These are phyloP conservation scores for Diadromus collaris DNA, from an alignment of 2,888 invertebrate species.

Conservation along the genomic window DNA sequence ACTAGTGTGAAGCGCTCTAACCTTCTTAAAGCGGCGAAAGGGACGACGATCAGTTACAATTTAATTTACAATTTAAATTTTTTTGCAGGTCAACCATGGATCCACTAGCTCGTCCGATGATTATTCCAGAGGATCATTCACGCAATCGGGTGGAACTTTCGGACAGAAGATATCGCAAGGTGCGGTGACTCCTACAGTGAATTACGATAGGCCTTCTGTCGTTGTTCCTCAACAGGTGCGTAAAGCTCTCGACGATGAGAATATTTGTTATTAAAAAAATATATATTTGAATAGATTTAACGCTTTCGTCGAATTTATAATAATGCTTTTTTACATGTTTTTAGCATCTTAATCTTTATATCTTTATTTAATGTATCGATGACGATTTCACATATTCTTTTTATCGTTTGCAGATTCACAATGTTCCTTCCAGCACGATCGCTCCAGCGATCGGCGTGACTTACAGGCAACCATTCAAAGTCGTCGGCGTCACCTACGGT, in stretches of 20 bases:
- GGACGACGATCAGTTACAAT: background rate
- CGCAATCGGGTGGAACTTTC: conserved; percentile 62
- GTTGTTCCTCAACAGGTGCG: conserved; percentile 41
- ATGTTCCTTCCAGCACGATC: conserved; percentile 65
- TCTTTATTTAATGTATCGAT: background rate
- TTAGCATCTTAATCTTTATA: too few species aligned
- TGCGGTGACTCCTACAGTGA: conserved; percentile 28
- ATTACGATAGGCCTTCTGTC: conserved; percentile 25
- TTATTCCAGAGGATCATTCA: conserved; percentile 58
- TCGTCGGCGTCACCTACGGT: conserved; percentile 60
- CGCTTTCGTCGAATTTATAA: too few species aligned
- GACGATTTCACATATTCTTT: background rate
- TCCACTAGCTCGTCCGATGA: conserved; percentile 58
- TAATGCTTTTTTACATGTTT: too few species aligned
- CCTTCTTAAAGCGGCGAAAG: background rate
- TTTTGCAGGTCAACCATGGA: conserved; percentile 49
- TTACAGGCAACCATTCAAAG: conserved; percentile 68
- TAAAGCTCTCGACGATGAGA: too few species aligned
- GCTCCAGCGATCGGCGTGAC: conserved; percentile 66
- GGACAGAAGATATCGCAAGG: conserved; percentile 64
- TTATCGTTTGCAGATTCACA: conserved; percentile 52
- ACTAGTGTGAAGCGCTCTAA: too few species aligned
- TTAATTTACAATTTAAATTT: conserved; percentile 17
- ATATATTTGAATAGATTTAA: too few species aligned
- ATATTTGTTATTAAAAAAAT: too few species aligned